Base-by-base conservation (phyloP, 2,113 vertebrate species). In the Vimba vimba region DNA sequence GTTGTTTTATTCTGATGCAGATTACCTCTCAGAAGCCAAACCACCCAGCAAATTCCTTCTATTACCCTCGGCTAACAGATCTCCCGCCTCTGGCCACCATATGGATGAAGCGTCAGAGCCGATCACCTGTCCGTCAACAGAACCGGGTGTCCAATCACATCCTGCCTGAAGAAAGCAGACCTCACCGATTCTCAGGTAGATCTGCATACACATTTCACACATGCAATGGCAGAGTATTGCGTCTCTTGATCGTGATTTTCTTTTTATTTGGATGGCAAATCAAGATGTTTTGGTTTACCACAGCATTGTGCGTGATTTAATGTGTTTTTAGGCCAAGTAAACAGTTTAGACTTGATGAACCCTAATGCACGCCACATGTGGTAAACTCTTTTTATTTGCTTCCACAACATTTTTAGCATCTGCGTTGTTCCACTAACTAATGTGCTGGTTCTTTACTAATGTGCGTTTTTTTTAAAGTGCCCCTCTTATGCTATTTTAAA, bases 11-110 rank as follows among this genome's bases (percentile, higher is more conserved):
- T 79, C 0, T 85, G 59, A 7, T 87, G 39, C 86, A 95, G 94
- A 95, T 96, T 89, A 96, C 94, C 1, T 94, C 94, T 81, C 94
- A 96, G 90, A 92, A 94, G 90, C 95, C 95, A 7, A 95, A 95
- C 88, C 95, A 96, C 87, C 95, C 95, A 0, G 95, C 93, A 66
- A 96, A 95, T 90, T 96, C 95, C 50, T 96, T 96, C 91, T 95
- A 90, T 91, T 96, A 95, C 84, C 95, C 95, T 21, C 92, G 95
- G 27, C 85, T 96, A 7, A 83, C 91, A 43, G 91, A 95, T 45
- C 94, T 96, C 45, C 95, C 95, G 2, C 94, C 94, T 0, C 91
- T 95, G 9, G 95, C 94, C 89, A 93, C 91, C 88, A 79, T 95
- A 73, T 94, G 66, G 90, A 80, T 95, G 59, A 94, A 25, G 4